phyloP scores from a whole-genome alignment of 2,888 invertebrate species.

The Metellina segmentata region DNA sequence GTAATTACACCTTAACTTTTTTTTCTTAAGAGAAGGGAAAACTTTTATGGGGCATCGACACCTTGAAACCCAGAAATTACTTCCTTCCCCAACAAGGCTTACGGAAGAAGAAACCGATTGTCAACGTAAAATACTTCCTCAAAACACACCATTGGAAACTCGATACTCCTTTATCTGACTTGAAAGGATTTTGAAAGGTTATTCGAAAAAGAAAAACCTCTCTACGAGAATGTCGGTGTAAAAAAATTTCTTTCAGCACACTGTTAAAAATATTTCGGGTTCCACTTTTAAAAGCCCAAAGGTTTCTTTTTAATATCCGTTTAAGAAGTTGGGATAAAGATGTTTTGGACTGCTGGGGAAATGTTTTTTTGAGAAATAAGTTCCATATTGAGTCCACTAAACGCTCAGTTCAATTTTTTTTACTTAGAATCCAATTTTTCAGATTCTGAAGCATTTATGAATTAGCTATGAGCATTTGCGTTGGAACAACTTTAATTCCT shows the following conservation, averaged over 20 bases:
- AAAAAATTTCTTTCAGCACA: background rate
- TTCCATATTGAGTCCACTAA: background rate
- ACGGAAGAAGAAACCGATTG: background rate
- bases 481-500: no score
- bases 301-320: conserved; percentile 1
- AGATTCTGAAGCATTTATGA: no score
- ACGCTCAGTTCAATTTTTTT: no score
- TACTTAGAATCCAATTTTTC: no score
- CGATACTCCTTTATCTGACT: background rate
- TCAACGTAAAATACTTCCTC: background rate
- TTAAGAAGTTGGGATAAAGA: background rate
- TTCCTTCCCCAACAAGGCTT: background rate
- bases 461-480: no score
- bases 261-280: background rate
- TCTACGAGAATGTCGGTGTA: background rate
- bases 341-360: background rate
- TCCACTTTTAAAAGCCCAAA: background rate
- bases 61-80: background rate
- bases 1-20: background rate
- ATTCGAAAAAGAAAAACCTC: background rate
- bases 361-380: background rate
- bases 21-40: background rate
- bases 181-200: conserved; percentile 1
- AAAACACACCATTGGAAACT: background rate
- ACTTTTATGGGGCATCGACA: background rate